Conservation (phyloP, 2,797 vertebrate species). For the Podargus strigoides region DNA sequence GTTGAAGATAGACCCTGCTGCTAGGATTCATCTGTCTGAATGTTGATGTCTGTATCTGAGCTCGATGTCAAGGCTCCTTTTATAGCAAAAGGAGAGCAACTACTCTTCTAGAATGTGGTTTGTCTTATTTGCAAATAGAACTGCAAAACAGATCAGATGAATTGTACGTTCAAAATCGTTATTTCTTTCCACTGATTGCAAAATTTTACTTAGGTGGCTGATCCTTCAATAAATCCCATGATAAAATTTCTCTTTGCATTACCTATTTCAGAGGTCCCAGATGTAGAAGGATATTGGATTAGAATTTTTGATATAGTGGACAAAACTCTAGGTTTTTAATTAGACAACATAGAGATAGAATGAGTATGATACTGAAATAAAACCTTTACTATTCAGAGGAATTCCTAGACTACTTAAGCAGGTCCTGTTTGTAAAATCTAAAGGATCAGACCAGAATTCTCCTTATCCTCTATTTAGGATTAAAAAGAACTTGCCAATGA, state of each 20-base stretch:
- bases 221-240: background rate
- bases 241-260: background rate
- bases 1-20: background rate
- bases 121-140: background rate
- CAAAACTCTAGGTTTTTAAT: background rate
- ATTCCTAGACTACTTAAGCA: background rate
- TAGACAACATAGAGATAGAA: background rate
- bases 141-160: background rate
- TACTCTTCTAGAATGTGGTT: background rate
- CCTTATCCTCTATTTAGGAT: background rate
- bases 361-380: background rate
- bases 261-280: background rate
- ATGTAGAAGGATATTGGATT: background rate
- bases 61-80: background rate
- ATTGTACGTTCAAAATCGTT: background rate
- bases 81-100: background rate
- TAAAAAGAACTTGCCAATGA: background rate
- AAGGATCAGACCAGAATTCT: background rate
- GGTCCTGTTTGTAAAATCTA: background rate
- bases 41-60: accelerated
- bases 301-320: background rate
- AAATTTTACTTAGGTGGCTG: background rate
- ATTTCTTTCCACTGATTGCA: background rate
- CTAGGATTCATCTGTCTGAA: background rate
- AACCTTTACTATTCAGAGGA: background rate